phyloP scores from a whole-genome alignment of 2,113 vertebrate species.

The Orycteropus afer region DNA sequence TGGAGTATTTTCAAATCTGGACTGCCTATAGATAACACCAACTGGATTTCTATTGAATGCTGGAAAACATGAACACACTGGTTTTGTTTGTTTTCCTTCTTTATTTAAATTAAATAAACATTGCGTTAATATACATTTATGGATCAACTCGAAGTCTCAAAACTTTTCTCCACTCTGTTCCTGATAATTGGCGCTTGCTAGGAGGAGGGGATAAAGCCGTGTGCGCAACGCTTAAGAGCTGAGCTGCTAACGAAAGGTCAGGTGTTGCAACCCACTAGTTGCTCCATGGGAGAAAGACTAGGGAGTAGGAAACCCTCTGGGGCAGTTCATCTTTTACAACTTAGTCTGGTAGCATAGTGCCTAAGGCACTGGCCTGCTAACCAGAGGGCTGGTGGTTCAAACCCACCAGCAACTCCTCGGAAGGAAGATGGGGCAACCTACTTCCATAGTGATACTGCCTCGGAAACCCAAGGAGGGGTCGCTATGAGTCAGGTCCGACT shows the following conservation, averaged over 20 bases:
- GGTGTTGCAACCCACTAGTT: neutral
- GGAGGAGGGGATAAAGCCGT: neutral
- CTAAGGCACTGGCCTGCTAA: too few species aligned
- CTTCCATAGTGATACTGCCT: too few species aligned
- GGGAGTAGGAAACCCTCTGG: neutral
- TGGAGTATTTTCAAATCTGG: neutral
- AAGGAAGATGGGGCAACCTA: too few species aligned
- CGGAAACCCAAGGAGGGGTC: too few species aligned
- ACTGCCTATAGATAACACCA: neutral
- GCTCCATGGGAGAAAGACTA: neutral
- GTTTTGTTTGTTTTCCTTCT: slow-evolving; percentile 18
- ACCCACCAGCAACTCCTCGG: too few species aligned
- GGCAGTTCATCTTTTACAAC: too few species aligned
- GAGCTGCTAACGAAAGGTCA: too few species aligned
- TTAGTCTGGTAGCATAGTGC: too few species aligned
- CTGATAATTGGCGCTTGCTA: neutral
- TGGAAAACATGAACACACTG: neutral
- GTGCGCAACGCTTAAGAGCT: neutral
- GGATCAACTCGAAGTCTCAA: slow-evolving; percentile 39
- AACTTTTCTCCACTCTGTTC: neutral
- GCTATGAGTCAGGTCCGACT: too few species aligned
- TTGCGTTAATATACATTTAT: neutral
- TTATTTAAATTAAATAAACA: slow-evolving; percentile 52
- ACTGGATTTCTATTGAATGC: slow-evolving; percentile 12
- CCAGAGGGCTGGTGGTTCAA: too few species aligned